Evolutionary conservation across 2,797 vertebrate species (phyloP).

Genomic region (Acipenser transmontanus): DNA sequence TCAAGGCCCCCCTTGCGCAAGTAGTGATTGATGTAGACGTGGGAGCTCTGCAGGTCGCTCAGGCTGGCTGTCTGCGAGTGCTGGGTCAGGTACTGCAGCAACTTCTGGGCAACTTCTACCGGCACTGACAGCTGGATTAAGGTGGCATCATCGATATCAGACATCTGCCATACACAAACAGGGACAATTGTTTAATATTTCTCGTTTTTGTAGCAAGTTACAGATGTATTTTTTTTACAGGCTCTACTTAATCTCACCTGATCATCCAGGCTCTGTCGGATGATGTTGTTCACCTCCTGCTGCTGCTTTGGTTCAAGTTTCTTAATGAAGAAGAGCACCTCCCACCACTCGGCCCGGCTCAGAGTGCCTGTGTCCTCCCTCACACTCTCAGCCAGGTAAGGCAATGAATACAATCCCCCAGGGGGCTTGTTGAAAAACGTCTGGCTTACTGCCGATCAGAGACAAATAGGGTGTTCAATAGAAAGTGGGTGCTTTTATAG

Average conservation of each 20-base stretch:
- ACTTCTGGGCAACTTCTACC: slow-evolving; percentile 63
- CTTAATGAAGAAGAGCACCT: slow-evolving; percentile 91
- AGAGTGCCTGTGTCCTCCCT: slow-evolving; percentile 45
- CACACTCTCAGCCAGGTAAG: slow-evolving; percentile 64
- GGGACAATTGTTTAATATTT: no score
- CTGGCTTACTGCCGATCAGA: slow-evolving; percentile 57
- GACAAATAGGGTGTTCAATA: background rate
- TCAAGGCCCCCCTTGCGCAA: slow-evolving; percentile 46
- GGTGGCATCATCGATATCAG: slow-evolving; percentile 55
- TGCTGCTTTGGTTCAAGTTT: slow-evolving; percentile 75
- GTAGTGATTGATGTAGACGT: slow-evolving; percentile 59
- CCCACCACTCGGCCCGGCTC: slow-evolving; percentile 87
- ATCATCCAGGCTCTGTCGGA: slow-evolving; percentile 63
- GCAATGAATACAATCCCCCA: slow-evolving; percentile 73
- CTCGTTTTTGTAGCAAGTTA: no score
- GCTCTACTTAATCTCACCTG: slow-evolving; percentile 52
- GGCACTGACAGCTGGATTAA: slow-evolving; percentile 64
- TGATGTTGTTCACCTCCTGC: slow-evolving; percentile 58
- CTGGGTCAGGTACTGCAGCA: slow-evolving; percentile 69
- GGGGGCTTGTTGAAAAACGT: slow-evolving; percentile 69
- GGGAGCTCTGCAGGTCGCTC: slow-evolving; percentile 68
- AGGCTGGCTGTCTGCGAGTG: slow-evolving; percentile 60
- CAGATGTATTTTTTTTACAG: no score
- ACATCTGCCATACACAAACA: slow-evolving; percentile 33
- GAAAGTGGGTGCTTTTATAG: no score